Base-by-base conservation (phyloP, 1,140 invertebrate species). In the Drosophila aff. region DNA sequence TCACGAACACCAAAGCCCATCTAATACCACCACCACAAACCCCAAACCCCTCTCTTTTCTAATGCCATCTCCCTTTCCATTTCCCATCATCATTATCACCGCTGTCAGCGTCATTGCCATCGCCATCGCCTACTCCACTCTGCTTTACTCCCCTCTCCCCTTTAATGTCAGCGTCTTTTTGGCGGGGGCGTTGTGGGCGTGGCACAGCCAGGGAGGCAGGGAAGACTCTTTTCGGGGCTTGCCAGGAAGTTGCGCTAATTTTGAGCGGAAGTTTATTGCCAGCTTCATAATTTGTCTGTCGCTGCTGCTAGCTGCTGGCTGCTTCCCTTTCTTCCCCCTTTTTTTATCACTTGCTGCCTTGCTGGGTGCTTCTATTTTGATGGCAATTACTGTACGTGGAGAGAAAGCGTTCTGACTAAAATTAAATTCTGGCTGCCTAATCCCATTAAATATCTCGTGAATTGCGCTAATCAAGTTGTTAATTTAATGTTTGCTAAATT, bases 241-340 rank as follows among this genome's bases (percentile, higher is more conserved):
- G 73, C 67, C 82, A 85, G 82, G 82, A 85, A 84, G 82, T 84
- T 77, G 73, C 55, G 82, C 74, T 85, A 85, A 85, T 85, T 85
- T 81, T 57, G 68, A 81, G 82, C 82, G 82, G 82, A 85, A 85
- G 82, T 81, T 85, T 85, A 85, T 85, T 85, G 78, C 82, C 75
- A 74, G 81, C 77, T 84, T 85, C 81, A 85, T 78, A 85, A 85
- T 85, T 85, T 85, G 81, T 78, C 77, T 75, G 68, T 74, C 69
- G 63, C 57, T 65, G 64, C 43, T 68, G 66, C 59, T 76, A 5
- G 60, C 33, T 69, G 31, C 26, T 38, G 31, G 38, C 28, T 52
- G 28, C 31, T 52, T 21, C n/a, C 23, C 61, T 21, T 47, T 15
- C 36, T 26, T 7, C 21, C 43, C 40, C 61, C 31, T 10, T 13